Base-by-base conservation (phyloP, 2,797 vertebrate genomes). In the Champsocephalus gunnari region DNA sequence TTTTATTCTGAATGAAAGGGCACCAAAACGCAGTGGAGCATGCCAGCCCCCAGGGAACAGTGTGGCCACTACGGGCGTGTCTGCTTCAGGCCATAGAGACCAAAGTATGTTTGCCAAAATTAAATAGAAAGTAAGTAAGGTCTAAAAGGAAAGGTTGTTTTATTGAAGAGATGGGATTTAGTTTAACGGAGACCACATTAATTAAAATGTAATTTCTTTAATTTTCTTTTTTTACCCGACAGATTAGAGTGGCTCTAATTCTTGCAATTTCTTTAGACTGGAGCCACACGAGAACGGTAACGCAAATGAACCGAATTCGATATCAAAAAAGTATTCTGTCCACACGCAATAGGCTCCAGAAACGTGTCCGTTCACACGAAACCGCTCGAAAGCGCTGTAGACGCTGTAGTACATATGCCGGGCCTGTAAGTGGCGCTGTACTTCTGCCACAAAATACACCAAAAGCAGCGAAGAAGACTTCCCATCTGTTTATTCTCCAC, bases 191-290 rank as follows among this genome's bases (percentile, higher is more conserved):
- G 71, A 67, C 49, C 24, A 32, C 38, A 56, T 66, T 59, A 60
- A 77, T 80, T 72, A 72, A 63, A 73, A 66, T 54, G 34, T 56
- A 32, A 5, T 28, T 34, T 38, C 44, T 64, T 71, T 80, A 71
- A 80, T 19, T 84, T 84, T 63, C 44, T 75, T 75, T 53, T 56
- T 51, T 43, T 47, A 12, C 10, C 11, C 5, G 4, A 9, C 16
- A 65, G 58, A 44, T 72, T 44, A 11, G 41, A 64, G 53, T 21
- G 10, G 11, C 17, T 66, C 24, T 57, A 1, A 4, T 55, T 56
- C 34, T 49, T 55, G 19, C 47, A 58, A 53, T 47, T 67, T 47
- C 51, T 19, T 47, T 12, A 19, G 28, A 28, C 28, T 28, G 28
- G 28, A 28, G 28, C 3, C 28, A 28, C 28, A 28, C 0, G 24